A percentile compares a stretch with the other conserved stretches of the same genome.
These are phyloP conservation scores for Cepaea nemoralis DNA, from an alignment of 1,140 invertebrate genomes.

Conservation along the genomic window DNA sequence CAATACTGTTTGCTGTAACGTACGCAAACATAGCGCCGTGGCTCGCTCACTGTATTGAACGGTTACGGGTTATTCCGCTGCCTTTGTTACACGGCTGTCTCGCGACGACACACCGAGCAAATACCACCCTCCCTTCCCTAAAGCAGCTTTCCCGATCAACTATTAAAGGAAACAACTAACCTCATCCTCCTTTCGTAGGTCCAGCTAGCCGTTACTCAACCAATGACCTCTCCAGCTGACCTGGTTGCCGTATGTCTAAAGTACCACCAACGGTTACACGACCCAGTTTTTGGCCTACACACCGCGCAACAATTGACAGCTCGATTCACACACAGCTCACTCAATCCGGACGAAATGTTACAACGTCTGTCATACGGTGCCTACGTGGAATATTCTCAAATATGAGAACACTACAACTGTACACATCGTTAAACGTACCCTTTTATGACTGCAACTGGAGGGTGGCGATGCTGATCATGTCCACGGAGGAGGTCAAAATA, in stretches of 20 bases:
- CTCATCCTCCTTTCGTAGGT: not conserved
- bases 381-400: not conserved
- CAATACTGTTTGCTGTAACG: too few relatives aligned
- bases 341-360: not conserved
- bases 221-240: not conserved
- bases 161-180: not conserved
- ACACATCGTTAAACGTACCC: not conserved
- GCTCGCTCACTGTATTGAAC: too few relatives aligned
- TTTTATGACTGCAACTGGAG: not conserved
- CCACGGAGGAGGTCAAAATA: too few relatives aligned
- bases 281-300: not conserved
- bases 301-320: not conserved
- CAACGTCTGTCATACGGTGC: not conserved
- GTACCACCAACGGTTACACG: not conserved
- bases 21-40: too few relatives aligned
- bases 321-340: not conserved
- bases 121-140: not conserved
- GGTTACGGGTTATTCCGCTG: not conserved
- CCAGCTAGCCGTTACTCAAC: not conserved
- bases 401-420: not conserved
- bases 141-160: not conserved
- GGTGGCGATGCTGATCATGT: constrained; percentile 1
- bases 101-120: not conserved
- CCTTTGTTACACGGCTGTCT: not conserved
- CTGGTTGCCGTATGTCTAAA: not conserved